These are phyloP conservation scores for Turritopsis rubra DNA, from an alignment of 30 jellyfish, hydroid and myxozoan genomes.

Conservation along the genomic window DNA sequence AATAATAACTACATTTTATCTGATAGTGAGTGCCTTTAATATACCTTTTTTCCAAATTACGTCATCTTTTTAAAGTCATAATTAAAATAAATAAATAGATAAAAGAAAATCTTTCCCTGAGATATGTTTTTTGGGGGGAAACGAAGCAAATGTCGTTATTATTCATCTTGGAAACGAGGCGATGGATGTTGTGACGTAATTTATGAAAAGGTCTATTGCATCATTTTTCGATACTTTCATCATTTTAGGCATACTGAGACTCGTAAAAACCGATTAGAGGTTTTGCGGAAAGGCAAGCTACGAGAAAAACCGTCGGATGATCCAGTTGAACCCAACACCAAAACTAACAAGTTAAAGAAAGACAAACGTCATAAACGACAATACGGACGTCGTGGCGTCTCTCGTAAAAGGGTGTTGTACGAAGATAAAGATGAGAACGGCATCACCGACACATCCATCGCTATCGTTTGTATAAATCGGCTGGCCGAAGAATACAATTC, in stretches of 20 bases:
- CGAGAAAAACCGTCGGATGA: constrained; percentile 28
- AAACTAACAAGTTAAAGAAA: constrained; percentile 40
- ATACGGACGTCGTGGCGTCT: constrained; percentile 44
- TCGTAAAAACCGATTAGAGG: constrained; percentile 80
- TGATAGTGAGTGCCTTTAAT: too few species aligned
- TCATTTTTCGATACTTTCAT: background rate
- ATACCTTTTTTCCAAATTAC: too few species aligned
- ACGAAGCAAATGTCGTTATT: too few species aligned
- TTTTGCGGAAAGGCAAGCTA: constrained; percentile 81
- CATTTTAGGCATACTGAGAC: constrained; percentile 58
- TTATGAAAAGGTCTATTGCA: too few species aligned
- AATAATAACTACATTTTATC: too few species aligned
- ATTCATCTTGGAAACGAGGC: too few species aligned
- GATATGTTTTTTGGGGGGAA: too few species aligned
- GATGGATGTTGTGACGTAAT: too few species aligned
- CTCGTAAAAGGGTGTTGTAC: constrained; percentile 29
- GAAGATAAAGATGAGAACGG: constrained; percentile 14
- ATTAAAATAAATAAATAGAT: too few species aligned
- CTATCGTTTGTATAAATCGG: constrained; percentile 72
- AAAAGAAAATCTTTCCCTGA: too few species aligned
- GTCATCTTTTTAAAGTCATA: too few species aligned
- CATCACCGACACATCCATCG: constrained; percentile 68
- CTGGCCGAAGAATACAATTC: constrained; percentile 74
- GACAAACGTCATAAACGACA: constrained; percentile 16
- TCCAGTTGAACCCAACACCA: constrained; percentile 31